Evolutionary conservation across 2,113 vertebrate genomes (phyloP), one percentile per base, ranked within the genome.

Genomic region (Sterrhoptilus dennistouni): DNA sequence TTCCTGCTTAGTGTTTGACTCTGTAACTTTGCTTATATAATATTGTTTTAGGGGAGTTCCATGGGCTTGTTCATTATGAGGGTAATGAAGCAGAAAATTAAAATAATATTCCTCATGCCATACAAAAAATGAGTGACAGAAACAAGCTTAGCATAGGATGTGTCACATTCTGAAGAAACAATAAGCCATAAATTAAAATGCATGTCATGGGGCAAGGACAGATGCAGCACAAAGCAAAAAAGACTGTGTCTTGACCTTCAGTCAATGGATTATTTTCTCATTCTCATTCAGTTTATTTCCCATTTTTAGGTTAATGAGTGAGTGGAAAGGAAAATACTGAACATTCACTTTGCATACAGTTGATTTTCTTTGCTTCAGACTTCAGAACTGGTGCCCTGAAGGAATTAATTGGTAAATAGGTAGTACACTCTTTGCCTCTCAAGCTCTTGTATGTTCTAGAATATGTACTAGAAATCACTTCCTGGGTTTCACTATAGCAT

Each of bases 131-230:
- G 33, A 91, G 25, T 31, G 52, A 78, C 47, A 60, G 47, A 78
- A 92, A 77, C 38, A 83, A 70, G 16, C 9, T 72, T 47, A 66
- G 35, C 9, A 4, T 17, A 59, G 35, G 12, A 38, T 75, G 38
- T 38, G 38, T 22, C 21, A 47, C 16, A 57, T 80, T 93, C 56
- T 61, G 53, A 88, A 17, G 40, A 74, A 83, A 77, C 4, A 57
- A n/a, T n/a, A n/a, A n/a, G 5, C n/a, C 53, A 5, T 70, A 66
- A 83, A 50, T 83, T 66, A 74, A 80, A 45, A 63, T 70, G 16
- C 19, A 28, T 3, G 0, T 74, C 3, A 1, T 12, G 61, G 21
- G 14, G 8, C 3, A 1, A 77, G 33, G 44, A 74, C 17, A 83
- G 47, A 22, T 70, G 25, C 11, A 77, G 23, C 64, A 9, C 21